phyloP scores from a whole-genome alignment of 2,797 vertebrate species.

The Psittacula echo region DNA sequence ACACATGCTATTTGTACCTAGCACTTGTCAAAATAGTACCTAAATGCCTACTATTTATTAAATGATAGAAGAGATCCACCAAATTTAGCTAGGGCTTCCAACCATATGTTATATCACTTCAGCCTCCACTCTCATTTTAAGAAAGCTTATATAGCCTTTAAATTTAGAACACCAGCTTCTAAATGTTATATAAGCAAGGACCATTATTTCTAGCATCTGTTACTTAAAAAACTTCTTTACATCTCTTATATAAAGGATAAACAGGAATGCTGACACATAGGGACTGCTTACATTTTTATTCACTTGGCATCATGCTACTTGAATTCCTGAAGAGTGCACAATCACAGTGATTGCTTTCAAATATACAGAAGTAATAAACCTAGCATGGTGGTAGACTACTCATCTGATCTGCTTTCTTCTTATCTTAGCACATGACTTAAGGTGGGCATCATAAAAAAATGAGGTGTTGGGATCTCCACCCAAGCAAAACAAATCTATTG shows the following conservation, averaged over 20 bases:
- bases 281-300: neutral
- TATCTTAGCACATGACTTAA: neutral
- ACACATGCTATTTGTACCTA: neutral
- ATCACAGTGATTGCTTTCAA: neutral
- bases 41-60: neutral
- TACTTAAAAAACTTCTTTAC: neutral
- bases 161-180: neutral
- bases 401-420: neutral
- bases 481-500: neutral
- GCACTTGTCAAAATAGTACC: neutral
- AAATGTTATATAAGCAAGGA: neutral
- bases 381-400: neutral
- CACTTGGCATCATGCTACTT: neutral
- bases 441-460: neutral
- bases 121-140: neutral
- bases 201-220: neutral
- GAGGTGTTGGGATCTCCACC: neutral
- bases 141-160: neutral
- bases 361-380: neutral
- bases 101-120: neutral
- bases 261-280: neutral
- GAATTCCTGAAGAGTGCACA: neutral
- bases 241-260: neutral
- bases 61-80: neutral
- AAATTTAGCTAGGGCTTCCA: neutral